phyloP scores from a whole-genome alignment of 2,797 vertebrate genomes.

The Sebastes steindachneri region DNA sequence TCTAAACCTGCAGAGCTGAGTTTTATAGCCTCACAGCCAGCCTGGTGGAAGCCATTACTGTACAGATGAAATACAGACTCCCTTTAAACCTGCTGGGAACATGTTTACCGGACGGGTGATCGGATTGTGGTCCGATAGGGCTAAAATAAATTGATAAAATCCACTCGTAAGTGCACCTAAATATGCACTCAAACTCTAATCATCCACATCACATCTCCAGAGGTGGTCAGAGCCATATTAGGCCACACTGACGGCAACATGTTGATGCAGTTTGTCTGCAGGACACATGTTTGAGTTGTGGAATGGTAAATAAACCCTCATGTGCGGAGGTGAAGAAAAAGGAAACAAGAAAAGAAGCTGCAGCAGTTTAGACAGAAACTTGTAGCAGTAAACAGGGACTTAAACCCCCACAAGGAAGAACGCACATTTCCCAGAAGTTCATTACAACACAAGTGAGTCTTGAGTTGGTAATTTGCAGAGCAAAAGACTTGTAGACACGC shows the following conservation, averaged over 20 bases:
- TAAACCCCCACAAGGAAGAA: not conserved
- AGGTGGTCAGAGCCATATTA: slow-evolving; percentile 12
- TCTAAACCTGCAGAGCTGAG: slow-evolving; percentile 1
- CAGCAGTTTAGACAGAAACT: not conserved
- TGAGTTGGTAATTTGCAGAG: not conserved
- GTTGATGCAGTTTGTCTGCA: not conserved
- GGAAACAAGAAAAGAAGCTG: not conserved
- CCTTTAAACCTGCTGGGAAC: slow-evolving; percentile 3
- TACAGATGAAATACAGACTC: slow-evolving; percentile 7
- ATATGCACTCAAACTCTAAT: not conserved
- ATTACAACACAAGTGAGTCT: not conserved
- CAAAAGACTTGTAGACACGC: not conserved
- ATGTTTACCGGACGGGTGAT: slow-evolving; percentile 7
- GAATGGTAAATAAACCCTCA: slow-evolving; percentile 4
- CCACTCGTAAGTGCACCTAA: not conserved
- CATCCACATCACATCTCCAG: not conserved
- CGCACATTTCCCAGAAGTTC: not conserved
- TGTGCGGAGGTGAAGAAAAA: not conserved
- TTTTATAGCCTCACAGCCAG: slow-evolving; percentile 13
- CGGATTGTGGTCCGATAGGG: not conserved
- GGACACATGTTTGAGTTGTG: not conserved
- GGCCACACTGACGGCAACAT: not conserved
- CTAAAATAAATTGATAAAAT: slow-evolving; percentile 10
- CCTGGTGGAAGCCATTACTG: slow-evolving; percentile 26
- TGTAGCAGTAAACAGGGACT: not conserved